These are phyloP conservation scores for Leptinotarsa texana DNA, from an alignment of 1,140 invertebrate species.

Conservation along the genomic window DNA sequence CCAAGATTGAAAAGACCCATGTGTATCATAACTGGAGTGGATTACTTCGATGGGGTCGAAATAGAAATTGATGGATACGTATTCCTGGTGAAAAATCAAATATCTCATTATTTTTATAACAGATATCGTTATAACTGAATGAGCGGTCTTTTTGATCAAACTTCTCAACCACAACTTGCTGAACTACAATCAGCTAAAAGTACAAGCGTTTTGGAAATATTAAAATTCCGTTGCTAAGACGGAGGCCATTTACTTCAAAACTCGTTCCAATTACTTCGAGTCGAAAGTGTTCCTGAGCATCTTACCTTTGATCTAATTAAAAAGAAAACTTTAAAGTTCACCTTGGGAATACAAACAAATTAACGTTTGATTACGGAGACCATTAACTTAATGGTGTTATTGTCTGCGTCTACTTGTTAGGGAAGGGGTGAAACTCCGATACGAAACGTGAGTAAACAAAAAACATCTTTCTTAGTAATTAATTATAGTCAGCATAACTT, in stretches of 20 bases:
- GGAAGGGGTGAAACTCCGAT: neutral
- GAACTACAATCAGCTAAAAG: too few relatives aligned
- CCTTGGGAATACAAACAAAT: conserved; percentile 2
- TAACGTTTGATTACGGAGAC: neutral
- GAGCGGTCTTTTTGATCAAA: too few relatives aligned
- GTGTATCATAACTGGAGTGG: too few relatives aligned
- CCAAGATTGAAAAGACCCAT: too few relatives aligned
- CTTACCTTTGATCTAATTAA: neutral
- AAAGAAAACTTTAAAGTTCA: conserved; percentile 1
- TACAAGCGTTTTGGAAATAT: neutral
- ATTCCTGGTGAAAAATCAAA: too few relatives aligned
- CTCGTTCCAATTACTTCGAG: neutral
- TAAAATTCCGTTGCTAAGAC: neutral
- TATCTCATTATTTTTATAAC: too few relatives aligned
- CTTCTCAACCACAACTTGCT: too few relatives aligned
- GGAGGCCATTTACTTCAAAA: neutral
- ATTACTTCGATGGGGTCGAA: too few relatives aligned
- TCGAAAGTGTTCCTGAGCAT: neutral
- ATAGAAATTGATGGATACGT: too few relatives aligned
- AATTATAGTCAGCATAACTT: neutral
- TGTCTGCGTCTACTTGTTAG: neutral
- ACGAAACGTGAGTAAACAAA: neutral
- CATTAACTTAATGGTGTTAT: conserved; percentile 1
- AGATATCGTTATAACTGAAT: too few relatives aligned
- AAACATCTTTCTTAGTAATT: neutral